Base-by-base conservation (phyloP, 2,113 vertebrate genomes). In the Dicerorhinus sumatrensis region DNA sequence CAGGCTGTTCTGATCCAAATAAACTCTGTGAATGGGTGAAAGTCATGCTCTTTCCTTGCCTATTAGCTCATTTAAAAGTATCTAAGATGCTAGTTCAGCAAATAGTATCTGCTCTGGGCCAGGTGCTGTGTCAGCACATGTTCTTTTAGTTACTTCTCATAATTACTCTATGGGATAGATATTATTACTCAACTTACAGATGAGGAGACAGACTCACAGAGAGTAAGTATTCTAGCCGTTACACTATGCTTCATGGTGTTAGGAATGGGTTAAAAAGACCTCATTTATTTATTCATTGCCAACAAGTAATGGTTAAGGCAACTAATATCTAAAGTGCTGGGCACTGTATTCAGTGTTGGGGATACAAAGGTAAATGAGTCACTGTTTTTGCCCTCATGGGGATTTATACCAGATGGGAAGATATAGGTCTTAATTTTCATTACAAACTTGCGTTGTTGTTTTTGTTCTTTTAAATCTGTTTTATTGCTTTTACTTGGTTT, bases 1-100 rank as follows among this genome's bases (percentile, higher is more conserved):
- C 39, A 73, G 58, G 56, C 17, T 91, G 80, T 46, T 93, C 83
- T 85, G 39, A 83, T 82, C 51, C 77, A 94, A 95, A 54, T 58
- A 91, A 56, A 83, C 60, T 76, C 42, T 42, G 8, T 36, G 76
- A 82, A 51, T 77, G 60, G 56, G 36, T 90, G 42, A 25, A 92
- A 75, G 12, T 48, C 14, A 18, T 31, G 65, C 16, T 77, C 58
- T 58, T 88, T 82, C 14, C 58, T 83, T 77, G n/a, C 9, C 42
- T 73, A 73, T 91, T 63, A 39, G 69, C 21, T 79, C 48, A 69
- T 33, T 89, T 46, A 63, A 89, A 94, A 76, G 17, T 63, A 42
- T 54, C 39, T 58, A 62, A 17, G 16, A 73, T 65, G 87, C 89
- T n/a, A 93, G 21, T 51, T 84, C 67, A 67, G 63, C 29, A 76